Evolutionary conservation across 2,888 invertebrate species (phyloP), one percentile per base, ranked within the genome.

Genomic region (Folsomia candida): DNA sequence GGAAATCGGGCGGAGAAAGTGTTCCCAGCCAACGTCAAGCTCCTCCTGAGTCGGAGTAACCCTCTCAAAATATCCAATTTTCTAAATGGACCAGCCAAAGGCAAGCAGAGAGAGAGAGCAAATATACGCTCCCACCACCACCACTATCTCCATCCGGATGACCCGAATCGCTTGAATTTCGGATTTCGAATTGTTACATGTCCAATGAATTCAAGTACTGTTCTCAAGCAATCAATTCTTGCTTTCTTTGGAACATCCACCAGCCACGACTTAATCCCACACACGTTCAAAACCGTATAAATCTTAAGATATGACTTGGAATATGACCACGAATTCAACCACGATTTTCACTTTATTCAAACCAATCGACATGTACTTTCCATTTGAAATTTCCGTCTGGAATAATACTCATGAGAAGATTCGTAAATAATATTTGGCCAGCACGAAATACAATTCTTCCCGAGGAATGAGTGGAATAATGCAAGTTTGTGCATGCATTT

Each of bases 71-170:
- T 28, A 67, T 71, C 63, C 71, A 70, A 70, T 70, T 66, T 66
- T 59, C 60, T 59, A 63, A 71, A 71, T 63, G 63, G 67, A 63
- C 67, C 61, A 70, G 66, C 68, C 54, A 51, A 61, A 26, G 26
- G 4, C 6, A 14, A n/a, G 11, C 11, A 60, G 11, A 6, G 20
- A n/a, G 24, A 66, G 27, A 47, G n/a, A 51, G 22, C 14, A 54
- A 37, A 29, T 29, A 14, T 47, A 24, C 25, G 37, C 27, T 24
- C 58, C 20, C 60, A 47, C 18, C 11, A 14, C 64, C n/a, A n/a
- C n/a, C n/a, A 62, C 58, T 51, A 24, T 18, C 9, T 27, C 54
- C 47, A 59, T 58, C 29, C 4, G 37, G 37, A 37, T 37, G 37
- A 37, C 37, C 37, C 37, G 37, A 37, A 37, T 37, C 4, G 6